Conservation (phyloP, 2,113 vertebrate species). For the Butorides virescens region DNA sequence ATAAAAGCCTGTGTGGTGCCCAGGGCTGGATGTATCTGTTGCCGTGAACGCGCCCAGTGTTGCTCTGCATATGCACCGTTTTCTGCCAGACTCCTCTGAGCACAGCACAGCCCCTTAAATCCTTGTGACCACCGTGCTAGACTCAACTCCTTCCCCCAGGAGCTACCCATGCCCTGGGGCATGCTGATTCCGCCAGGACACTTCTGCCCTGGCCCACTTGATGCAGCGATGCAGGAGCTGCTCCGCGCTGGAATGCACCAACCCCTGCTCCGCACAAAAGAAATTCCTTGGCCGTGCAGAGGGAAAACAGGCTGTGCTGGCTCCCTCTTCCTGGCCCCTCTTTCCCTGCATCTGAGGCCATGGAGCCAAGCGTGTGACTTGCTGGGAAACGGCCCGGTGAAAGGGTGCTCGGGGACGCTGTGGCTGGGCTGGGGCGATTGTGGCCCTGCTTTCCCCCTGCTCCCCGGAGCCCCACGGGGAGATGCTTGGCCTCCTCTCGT, state of each 20-base stretch:
- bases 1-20: neutral
- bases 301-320: constrained; percentile 12
- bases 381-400: neutral
- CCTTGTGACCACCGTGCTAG: neutral
- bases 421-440: fast-evolving
- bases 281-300: neutral
- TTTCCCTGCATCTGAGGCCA: neutral
- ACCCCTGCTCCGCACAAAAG: neutral
- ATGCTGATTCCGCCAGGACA: neutral
- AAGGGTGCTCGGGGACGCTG: neutral
- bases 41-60: fast-evolving
- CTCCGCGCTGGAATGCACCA: neutral
- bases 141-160: neutral
- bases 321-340: constrained; percentile 22
- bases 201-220: fast-evolving
- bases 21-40: neutral
- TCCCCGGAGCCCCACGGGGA: neutral
- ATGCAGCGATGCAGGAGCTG: neutral
- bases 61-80: neutral
- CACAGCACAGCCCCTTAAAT: neutral
- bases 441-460: neutral
- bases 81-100: neutral
- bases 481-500: neutral
- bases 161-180: neutral
- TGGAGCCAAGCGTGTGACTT: neutral